Base-by-base conservation (phyloP, 2,888 invertebrate genomes). In the Nomada fabriciana region DNA sequence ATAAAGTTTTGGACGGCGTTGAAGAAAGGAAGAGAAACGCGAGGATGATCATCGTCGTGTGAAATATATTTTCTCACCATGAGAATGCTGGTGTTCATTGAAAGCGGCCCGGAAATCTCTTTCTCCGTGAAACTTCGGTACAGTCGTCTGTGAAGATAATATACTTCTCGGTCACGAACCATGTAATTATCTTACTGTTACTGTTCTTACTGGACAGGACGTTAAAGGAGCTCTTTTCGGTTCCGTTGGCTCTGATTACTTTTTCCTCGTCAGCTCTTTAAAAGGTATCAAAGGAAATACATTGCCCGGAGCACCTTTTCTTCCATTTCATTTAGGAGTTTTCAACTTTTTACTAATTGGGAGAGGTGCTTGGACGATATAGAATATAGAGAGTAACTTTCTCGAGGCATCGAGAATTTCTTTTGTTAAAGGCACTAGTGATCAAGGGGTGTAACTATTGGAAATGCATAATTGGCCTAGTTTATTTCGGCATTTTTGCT, bases 101-200 rank as follows among this genome's bases (percentile, higher is more conserved):
- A 87, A 88, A 88, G 84, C 81, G 86, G 87, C 74, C 87, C 87
- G 87, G 87, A 88, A 88, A 88, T 86, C 86, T 87, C 86, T 85
- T 80, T 86, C 88, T 81, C 82, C 83, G 76, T 73, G 76, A 87
- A 84, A 84, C 82, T 87, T 82, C 78, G 80, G 82, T 85, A 87
- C 76, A 72, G 83, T 81, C 85, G 78, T 84, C 81, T 78, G 82
- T 74, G 87, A 86, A 87, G 7, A 36, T 36, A 87, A 87, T 76
- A 72, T 74, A 72, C 60, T 82, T 82, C 68, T 73, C 80, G 79
- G 79, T 85, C 84, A 79, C 79, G 82, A 80, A 81, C 76, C 71
- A 50, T 76, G 64, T 69, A 84, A 87, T 87, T 87, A 87, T 87
- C 50, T 7, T 36, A 36, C 36, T 36, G 63, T 50, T 50, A 57